These are phyloP conservation scores for Leucophenga montana DNA, from an alignment of 2,888 invertebrate species.

Conservation along the genomic window DNA sequence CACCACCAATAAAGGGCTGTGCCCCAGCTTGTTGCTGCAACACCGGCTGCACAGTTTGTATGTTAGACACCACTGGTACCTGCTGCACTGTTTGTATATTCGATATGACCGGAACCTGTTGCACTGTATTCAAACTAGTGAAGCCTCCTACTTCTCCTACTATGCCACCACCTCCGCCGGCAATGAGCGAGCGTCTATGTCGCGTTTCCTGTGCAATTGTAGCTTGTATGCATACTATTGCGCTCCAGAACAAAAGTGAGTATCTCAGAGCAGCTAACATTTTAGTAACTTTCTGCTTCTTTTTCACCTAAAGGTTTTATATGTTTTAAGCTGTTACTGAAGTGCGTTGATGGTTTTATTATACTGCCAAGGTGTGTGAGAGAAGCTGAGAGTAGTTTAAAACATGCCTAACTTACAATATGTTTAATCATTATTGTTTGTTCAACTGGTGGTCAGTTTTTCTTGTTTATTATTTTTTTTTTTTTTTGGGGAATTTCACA, in stretches of 20 bases:
- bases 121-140: slow-evolving; percentile 38
- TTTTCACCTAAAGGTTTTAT: slow-evolving; percentile 32
- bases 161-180: slow-evolving; percentile 35
- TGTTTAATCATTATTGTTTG: no score
- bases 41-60: slow-evolving; percentile 53
- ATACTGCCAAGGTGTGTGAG: no score
- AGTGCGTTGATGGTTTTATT: slow-evolving; percentile 14
- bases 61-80: slow-evolving; percentile 53
- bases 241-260: background rate
- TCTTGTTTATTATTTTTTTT: no score
- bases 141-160: background rate
- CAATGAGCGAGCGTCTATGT: slow-evolving; percentile 26
- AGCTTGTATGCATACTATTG: background rate
- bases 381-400: no score
- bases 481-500: no score
- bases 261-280: background rate
- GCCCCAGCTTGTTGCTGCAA: slow-evolving; percentile 48
- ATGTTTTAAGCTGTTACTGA: slow-evolving; percentile 39
- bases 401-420: no score
- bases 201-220: slow-evolving; percentile 28
- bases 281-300: slow-evolving; percentile 33
- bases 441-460: no score
- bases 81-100: slow-evolving; percentile 54
- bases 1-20: slow-evolving; percentile 34
- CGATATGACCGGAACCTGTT: slow-evolving; percentile 56